Conservation (phyloP, 2,797 vertebrate species). For the Melanotaenia parkinsoni region DNA sequence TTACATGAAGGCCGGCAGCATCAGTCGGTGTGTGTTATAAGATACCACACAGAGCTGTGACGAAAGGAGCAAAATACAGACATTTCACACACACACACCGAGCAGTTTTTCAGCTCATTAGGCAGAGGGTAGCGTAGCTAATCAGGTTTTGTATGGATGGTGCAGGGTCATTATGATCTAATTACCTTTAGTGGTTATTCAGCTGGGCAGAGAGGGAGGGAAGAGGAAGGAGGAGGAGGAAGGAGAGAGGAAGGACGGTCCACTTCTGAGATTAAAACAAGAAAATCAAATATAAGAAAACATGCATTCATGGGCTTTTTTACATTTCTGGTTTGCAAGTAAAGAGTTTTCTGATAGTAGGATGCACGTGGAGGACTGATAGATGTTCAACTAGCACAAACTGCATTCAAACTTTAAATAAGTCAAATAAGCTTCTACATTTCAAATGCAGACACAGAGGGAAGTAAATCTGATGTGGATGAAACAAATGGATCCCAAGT, state of each 20-base stretch:
- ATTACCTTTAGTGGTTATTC: conserved; percentile 98
- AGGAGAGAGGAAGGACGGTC: conserved; percentile 30
- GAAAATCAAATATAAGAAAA: neutral
- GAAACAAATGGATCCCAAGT: neutral
- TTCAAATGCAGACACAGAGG: neutral
- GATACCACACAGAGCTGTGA: conserved; percentile 99
- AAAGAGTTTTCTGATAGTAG: no score
- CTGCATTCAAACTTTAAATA: no score
- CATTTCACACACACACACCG: conserved; percentile 88
- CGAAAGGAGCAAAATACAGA: conserved; percentile 98
- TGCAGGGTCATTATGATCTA: conserved; percentile 95
- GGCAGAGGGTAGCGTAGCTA: conserved; percentile 97
- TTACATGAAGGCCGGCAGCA: conserved; percentile 79
- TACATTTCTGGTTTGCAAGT: no score
- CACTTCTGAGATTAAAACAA: conserved; percentile 19
- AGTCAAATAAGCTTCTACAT: no score
- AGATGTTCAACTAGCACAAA: no score
- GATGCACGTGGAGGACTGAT: no score
- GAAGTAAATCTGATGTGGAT: neutral
- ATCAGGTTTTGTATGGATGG: conserved; percentile 96
- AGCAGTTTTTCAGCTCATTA: conserved; percentile 97
- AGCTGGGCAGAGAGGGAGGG: conserved; percentile 89
- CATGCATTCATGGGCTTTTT: neutral
- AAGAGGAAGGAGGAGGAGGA: conserved; percentile 6
- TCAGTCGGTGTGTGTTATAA: conserved; percentile 83